Percentiles rank a stretch among this genome's conserved stretches.
These are phyloP conservation scores for Babylonia areolata DNA, from an alignment of 1,140 invertebrate species.

Conservation along the genomic window DNA sequence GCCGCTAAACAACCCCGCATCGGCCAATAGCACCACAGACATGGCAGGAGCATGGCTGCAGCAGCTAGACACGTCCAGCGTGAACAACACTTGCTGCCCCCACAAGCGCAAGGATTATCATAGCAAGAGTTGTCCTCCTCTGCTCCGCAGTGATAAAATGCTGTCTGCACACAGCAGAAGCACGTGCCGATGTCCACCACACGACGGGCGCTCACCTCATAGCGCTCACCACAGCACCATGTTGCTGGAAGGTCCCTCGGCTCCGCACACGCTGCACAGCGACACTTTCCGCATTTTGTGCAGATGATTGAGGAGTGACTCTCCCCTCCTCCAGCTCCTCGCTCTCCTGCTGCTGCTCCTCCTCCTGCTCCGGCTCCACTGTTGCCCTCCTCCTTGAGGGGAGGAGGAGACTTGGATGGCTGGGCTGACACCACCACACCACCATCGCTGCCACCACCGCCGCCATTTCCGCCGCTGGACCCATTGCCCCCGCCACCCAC, in stretches of 20 bases:
- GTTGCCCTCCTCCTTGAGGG: constrained; percentile 61
- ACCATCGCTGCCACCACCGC: constrained; percentile 33
- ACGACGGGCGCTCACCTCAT: constrained; percentile 89
- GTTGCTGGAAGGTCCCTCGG: constrained; percentile 88
- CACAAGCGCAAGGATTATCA: constrained; percentile 88
- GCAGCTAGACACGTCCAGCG: constrained; percentile 91
- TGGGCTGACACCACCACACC: constrained; percentile 53
- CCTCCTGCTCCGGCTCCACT: constrained; percentile 1
- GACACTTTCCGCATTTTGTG: constrained; percentile 88
- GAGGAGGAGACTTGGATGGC: constrained; percentile 60
- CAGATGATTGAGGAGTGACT: constrained; percentile 82
- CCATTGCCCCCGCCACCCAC: not conserved
- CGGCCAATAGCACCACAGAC: constrained; percentile 94
- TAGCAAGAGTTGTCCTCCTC: constrained; percentile 84
- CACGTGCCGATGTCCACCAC: constrained; percentile 92
- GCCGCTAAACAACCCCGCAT: constrained; percentile 86
- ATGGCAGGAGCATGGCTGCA: constrained; percentile 87
- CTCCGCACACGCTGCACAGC: constrained; percentile 90
- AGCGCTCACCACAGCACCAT: constrained; percentile 92
- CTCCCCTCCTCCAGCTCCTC: constrained; percentile 48
- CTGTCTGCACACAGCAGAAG: constrained; percentile 93
- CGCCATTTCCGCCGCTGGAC: not conserved
- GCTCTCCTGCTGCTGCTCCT: constrained; percentile 15
- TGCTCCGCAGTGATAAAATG: constrained; percentile 93
- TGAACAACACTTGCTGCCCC: constrained; percentile 78